Base-by-base conservation (phyloP, 2,797 vertebrate genomes). In the Sebastes wilsoni region DNA sequence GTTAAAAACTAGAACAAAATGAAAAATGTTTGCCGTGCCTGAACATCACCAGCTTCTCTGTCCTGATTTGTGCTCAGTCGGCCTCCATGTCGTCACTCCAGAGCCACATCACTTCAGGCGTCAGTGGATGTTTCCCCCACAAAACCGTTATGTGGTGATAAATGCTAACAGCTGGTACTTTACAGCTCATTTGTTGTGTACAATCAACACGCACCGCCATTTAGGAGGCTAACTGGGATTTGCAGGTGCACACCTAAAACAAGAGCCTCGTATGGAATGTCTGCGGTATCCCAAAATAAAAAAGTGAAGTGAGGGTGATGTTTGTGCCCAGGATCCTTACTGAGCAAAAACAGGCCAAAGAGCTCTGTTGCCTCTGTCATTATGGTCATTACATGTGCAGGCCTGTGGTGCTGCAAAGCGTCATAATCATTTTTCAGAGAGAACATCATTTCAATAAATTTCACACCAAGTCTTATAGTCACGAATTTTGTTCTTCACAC, bases 161-260 rank as follows among this genome's bases (percentile, higher is more conserved):
- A 93, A 92, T 46, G 61, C 81, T 83, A 79, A 79, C 89, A 92
- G 86, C 80, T 91, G 91, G 76, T 66, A 76, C 75, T 77, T 91
- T 72, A 72, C 71, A 80, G 79, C 68, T 92, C 73, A 87, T 91
- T 87, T 89, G 77, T 75, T 87, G 62, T 65, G 70, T 58, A 61
- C 75, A 73, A 77, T 82, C 72, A 88, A 81, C 73, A 75, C 23
- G 3, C 64, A 58, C n/a, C 0, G 1, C 42, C 80, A 77, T 84
- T 80, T 80, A 66, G 28, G 56, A 77, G 61, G 22, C 27, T 46
- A 12, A 78, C 64, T 74, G 75, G 22, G 46, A 78, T 81, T 72
- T 74, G 77, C 87, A 91, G 88, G 92, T 94, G 89, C 72, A 74
- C 34, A 68, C 28, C 58, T 49, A 20, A 87, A 88, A 88, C 72